Evolutionary conservation across 2,888 invertebrate genomes (phyloP).

Genomic region (Andrena minutula): DNA sequence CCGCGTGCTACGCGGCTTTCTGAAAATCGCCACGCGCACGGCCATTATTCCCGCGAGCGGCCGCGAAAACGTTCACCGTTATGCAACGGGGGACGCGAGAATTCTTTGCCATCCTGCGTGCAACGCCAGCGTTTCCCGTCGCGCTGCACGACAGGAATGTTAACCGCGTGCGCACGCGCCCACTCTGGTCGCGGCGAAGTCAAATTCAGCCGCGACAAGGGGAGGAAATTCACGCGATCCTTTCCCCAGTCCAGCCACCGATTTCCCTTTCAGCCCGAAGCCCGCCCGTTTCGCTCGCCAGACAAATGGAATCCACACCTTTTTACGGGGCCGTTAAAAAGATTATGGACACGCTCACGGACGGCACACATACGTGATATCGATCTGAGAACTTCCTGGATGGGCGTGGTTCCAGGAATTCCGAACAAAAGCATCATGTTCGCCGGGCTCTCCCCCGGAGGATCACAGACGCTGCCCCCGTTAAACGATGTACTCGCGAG

Average conservation of each 20-base stretch:
- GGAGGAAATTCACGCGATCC: neutral
- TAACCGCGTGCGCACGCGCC: no score
- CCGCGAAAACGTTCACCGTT: slow-evolving; percentile 5
- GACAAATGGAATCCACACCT: neutral
- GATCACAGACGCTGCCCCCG: neutral
- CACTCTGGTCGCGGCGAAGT: neutral
- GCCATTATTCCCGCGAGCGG: slow-evolving; percentile 23
- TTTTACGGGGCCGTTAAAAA: slow-evolving; percentile 23
- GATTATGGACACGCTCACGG: slow-evolving; percentile 33
- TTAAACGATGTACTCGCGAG: neutral
- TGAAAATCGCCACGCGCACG: slow-evolving; percentile 31
- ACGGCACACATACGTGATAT: slow-evolving; percentile 63
- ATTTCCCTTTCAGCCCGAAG: neutral
- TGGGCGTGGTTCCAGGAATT: slow-evolving; percentile 68
- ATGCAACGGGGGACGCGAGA: neutral
- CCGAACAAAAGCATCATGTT: slow-evolving; percentile 55
- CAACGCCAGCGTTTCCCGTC: neutral
- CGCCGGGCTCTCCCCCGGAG: neutral
- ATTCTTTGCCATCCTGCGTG: neutral
- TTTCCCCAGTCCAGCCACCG: neutral
- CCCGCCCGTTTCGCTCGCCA: neutral
- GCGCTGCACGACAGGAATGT: neutral
- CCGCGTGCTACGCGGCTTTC: slow-evolving; percentile 29
- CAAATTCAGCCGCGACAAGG: neutral
- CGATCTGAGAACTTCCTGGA: slow-evolving; percentile 69